Conservation (phyloP, 2,888 invertebrate genomes). For the Cheilosia impressa region DNA sequence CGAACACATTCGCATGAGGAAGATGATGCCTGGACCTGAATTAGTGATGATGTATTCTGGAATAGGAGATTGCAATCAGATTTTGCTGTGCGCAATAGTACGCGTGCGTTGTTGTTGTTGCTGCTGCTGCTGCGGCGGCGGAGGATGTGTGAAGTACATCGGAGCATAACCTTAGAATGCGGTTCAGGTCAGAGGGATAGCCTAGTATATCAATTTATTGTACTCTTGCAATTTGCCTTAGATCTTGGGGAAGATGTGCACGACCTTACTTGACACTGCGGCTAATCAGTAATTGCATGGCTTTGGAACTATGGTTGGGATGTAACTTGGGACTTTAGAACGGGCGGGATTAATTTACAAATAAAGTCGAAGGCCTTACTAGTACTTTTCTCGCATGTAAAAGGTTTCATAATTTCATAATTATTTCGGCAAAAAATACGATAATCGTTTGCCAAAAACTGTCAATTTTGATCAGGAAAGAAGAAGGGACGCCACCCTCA, state of each 20-base stretch:
- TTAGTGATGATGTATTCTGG: conserved; percentile 74
- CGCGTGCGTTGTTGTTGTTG: conserved; percentile 50
- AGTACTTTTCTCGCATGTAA: too few species aligned
- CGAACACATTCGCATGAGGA: conserved; percentile 43
- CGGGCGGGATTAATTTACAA: neutral
- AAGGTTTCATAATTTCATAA: too few species aligned
- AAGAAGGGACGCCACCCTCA: too few species aligned
- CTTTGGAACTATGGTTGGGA: conserved; percentile 6
- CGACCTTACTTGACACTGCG: conserved; percentile 61
- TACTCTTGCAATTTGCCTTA: conserved; percentile 34
- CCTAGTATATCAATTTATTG: conserved; percentile 73
- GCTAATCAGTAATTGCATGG: conserved; percentile 61
- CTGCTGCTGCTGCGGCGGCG: conserved; percentile 4
- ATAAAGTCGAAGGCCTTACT: too few species aligned
- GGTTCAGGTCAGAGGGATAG: conserved; percentile 61
- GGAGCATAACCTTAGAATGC: conserved; percentile 57
- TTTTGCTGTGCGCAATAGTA: conserved; percentile 52
- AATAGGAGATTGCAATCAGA: conserved; percentile 72
- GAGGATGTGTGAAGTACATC: conserved; percentile 69
- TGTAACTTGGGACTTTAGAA: neutral
- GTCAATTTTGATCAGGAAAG: too few species aligned
- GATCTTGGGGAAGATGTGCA: conserved; percentile 44
- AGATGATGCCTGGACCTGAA: conserved; percentile 70
- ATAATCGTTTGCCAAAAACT: too few species aligned
- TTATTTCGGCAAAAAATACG: too few species aligned